Conservation (phyloP, 2,888 invertebrate genomes). For the Ophioninae sp. region DNA sequence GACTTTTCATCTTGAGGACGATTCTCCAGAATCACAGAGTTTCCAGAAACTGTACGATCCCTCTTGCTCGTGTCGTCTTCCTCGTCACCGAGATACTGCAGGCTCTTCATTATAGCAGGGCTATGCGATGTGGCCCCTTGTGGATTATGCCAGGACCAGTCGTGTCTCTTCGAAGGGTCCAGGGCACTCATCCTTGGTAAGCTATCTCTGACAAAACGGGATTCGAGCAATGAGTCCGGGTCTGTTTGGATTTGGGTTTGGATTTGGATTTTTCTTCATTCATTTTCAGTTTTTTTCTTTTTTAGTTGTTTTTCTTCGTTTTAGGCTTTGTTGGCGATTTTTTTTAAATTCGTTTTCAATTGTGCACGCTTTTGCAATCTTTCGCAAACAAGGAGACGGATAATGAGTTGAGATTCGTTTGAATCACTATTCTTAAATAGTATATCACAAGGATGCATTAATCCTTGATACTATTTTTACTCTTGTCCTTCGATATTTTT, state of each 20-base stretch:
- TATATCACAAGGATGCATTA: too few species aligned
- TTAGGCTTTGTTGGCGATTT: background rate
- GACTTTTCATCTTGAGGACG: constrained; percentile 49
- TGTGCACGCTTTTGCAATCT: background rate
- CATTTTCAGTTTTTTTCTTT: background rate
- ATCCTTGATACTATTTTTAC: too few species aligned
- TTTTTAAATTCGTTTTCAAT: background rate
- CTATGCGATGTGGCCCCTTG: constrained; percentile 65
- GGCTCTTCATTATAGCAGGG: constrained; percentile 79
- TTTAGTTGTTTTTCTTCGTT: background rate
- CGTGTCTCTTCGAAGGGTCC: constrained; percentile 44
- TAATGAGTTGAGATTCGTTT: background rate
- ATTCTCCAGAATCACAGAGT: constrained; percentile 22
- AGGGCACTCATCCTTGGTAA: constrained; percentile 57
- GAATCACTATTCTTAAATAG: background rate
- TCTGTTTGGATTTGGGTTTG: background rate
- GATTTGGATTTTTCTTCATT: background rate
- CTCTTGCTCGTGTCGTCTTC: background rate
- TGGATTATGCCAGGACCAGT: constrained; percentile 44
- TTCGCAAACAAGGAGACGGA: background rate
- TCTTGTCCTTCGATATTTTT: too few species aligned
- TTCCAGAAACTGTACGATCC: background rate
- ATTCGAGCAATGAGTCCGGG: background rate
- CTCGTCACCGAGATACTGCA: constrained; percentile 69
- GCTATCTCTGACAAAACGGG: background rate